These are phyloP conservation scores for Polietes domitor DNA, from an alignment of 2,888 invertebrate species.

Conservation along the genomic window DNA sequence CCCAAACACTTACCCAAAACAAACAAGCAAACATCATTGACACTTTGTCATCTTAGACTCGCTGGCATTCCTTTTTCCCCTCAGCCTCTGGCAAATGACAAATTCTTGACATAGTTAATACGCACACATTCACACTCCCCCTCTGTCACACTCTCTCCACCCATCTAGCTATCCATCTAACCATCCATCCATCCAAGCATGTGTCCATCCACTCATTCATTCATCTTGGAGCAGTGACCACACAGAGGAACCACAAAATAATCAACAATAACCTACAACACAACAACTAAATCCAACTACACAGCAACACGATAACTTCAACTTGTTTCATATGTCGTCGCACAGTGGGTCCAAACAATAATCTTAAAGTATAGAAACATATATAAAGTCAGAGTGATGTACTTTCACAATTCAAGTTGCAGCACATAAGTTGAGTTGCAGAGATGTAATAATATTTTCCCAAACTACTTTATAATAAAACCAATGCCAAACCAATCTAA, in stretches of 20 bases:
- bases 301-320: conserved; percentile 4
- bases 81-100: conserved; percentile 23
- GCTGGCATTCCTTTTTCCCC: neutral
- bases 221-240: conserved; percentile 42
- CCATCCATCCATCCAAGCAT: neutral
- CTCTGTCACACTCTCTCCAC: neutral
- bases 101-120: conserved; percentile 40
- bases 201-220: conserved; percentile 17
- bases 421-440: no score
- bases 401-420: no score
- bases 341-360: no score
- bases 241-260: conserved; percentile 44
- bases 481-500: no score
- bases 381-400: no score
- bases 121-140: neutral
- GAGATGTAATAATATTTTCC: no score
- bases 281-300: neutral
- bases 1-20: conserved; percentile 16
- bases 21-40: conserved; percentile 35
- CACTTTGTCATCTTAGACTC: conserved; percentile 48
- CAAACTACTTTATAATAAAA: no score
- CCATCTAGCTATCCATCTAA: neutral
- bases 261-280: conserved; percentile 40
- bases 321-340: conserved; percentile 1
- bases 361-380: neutral